These are phyloP conservation scores for Temnopleurus reevesii DNA, from an alignment of 53 echinoderm and acorn worm species.

Conservation along the genomic window DNA sequence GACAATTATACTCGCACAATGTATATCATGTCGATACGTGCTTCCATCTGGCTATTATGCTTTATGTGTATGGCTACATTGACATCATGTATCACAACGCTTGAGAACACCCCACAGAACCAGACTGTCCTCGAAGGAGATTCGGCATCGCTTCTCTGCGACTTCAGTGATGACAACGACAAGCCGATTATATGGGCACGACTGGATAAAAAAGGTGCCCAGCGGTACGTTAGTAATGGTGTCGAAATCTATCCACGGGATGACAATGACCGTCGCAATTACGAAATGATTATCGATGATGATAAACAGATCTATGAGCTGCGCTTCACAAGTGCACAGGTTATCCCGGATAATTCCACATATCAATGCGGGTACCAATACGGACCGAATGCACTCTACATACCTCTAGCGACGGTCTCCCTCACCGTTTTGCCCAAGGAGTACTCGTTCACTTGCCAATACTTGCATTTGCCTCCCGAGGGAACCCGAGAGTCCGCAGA, in stretches of 20 bases:
- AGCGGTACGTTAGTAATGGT: background rate
- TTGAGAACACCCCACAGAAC: constrained; percentile 6
- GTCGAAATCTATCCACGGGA: background rate
- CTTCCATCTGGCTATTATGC: background rate
- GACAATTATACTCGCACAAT: no score
- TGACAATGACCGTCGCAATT: background rate
- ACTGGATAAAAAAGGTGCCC: background rate
- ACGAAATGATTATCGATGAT: constrained; percentile 24
- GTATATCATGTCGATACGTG: background rate
- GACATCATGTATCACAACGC: background rate
- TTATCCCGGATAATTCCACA: background rate
- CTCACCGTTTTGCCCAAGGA: constrained; percentile 31
- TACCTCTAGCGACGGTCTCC: background rate
- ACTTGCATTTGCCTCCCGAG: constrained; percentile 2
- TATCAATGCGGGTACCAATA: constrained; percentile 51
- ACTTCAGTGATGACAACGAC: constrained; percentile 48
- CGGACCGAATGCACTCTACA: background rate
- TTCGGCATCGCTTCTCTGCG: constrained; percentile 7
- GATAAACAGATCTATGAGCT: constrained; percentile 37
- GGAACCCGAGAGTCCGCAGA: background rate
- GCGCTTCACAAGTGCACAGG: background rate
- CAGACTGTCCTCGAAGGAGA: constrained; percentile 39
- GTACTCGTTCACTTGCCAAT: constrained; percentile 11
- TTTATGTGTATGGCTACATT: background rate
- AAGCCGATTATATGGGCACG: constrained; percentile 11